A percentile compares a stretch with the other conserved stretches of the same genome.
Conservation (phyloP, 1,140 invertebrate species). For the Gonatopus flavifemur region DNA sequence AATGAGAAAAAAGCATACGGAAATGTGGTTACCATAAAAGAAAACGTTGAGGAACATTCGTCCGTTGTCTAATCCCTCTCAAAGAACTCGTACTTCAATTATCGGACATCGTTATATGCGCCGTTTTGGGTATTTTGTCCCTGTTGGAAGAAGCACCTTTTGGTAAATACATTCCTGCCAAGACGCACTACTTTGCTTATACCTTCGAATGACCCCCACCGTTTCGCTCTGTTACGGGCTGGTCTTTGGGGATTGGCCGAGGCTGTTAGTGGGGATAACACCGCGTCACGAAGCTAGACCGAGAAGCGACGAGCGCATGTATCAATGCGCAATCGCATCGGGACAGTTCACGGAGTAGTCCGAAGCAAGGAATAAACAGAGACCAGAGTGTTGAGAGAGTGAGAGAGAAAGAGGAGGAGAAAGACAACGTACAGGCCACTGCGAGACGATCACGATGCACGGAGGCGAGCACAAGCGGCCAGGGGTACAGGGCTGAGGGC, state of each 20-base stretch:
- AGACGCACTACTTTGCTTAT: constrained; percentile 34
- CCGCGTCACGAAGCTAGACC: constrained; percentile 34
- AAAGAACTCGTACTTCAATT: too few relatives aligned
- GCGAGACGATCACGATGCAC: constrained; percentile 55
- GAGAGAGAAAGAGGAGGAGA: constrained; percentile 26
- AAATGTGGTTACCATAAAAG: too few relatives aligned
- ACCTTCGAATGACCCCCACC: constrained; percentile 30
- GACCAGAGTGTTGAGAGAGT: constrained; percentile 16
- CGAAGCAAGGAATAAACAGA: constrained; percentile 48
- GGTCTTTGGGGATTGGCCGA: constrained; percentile 15
- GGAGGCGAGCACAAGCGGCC: constrained; percentile 53
- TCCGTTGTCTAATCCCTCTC: too few relatives aligned
- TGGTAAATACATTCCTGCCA: constrained; percentile 21
- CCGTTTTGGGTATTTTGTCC: too few relatives aligned
- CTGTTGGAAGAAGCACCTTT: not conserved
- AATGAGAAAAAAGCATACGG: too few relatives aligned
- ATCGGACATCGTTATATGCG: too few relatives aligned
- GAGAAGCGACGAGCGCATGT: constrained; percentile 34
- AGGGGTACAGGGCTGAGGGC: constrained; percentile 52
- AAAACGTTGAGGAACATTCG: too few relatives aligned
- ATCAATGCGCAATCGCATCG: constrained; percentile 54
- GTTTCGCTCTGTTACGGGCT: constrained; percentile 21
- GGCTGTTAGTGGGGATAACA: constrained; percentile 10
- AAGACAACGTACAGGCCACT: constrained; percentile 26
- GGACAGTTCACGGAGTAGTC: constrained; percentile 42